Evolutionary conservation across 2,888 invertebrate genomes (phyloP).

Genomic region (Tortrix viridana): DNA sequence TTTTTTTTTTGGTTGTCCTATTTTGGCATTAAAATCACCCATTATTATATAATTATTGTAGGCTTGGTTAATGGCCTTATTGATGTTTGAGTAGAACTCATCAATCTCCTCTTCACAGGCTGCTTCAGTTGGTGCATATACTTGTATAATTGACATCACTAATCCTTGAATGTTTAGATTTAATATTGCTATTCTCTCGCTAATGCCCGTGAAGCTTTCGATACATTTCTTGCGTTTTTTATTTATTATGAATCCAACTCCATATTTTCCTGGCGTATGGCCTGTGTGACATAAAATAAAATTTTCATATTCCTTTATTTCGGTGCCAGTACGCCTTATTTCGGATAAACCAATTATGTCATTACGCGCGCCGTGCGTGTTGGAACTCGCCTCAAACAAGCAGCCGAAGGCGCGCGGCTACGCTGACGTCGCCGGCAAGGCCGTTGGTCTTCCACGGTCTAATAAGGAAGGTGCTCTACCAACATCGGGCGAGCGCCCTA

Average conservation of each 20-base stretch:
- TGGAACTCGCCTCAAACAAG: too few relatives aligned
- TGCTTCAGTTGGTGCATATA: constrained; percentile 4
- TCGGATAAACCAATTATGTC: constrained; percentile 45
- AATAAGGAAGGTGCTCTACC: too few relatives aligned
- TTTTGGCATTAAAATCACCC: background rate
- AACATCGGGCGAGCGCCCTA: too few relatives aligned
- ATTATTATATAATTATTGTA: constrained; percentile 3
- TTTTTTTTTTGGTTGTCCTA: constrained; percentile 23
- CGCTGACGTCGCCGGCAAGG: too few relatives aligned
- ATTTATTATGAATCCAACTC: constrained; percentile 48
- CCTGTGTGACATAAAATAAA: constrained; percentile 44
- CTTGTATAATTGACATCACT: background rate
- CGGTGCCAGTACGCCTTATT: constrained; percentile 39
- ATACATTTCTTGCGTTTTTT: too few relatives aligned
- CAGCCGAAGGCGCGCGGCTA: too few relatives aligned
- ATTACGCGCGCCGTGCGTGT: too few relatives aligned
- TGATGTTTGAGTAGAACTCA: background rate
- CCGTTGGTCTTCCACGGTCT: too few relatives aligned
- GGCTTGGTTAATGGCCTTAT: background rate
- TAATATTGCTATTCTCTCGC: background rate
- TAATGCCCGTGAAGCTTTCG: background rate
- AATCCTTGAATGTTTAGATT: background rate
- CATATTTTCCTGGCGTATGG: constrained; percentile 41
- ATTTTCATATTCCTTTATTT: constrained; percentile 45
- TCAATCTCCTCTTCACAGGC: background rate